Evolutionary conservation across 2,888 invertebrate species (phyloP).

Genomic region (Eupeodes luniger): DNA sequence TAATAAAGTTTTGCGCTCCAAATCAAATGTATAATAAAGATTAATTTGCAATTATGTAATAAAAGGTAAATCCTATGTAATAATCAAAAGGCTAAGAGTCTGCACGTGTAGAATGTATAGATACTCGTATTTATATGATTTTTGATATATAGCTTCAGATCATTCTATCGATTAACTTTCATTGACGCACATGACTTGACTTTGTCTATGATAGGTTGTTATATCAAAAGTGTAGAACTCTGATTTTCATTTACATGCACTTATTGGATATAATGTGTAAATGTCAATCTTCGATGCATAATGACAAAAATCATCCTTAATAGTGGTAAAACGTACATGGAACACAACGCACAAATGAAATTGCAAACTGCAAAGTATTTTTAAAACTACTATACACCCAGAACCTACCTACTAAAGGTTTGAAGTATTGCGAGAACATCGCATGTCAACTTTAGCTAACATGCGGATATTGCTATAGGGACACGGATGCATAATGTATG

Average conservation of each 20-base stretch:
- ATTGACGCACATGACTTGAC: background rate
- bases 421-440: background rate
- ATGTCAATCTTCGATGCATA: background rate
- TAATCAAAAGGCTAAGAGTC: background rate
- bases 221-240: background rate
- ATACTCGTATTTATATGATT: background rate
- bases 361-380: background rate
- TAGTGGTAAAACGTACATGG: background rate
- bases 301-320: background rate
- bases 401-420: too few relatives aligned
- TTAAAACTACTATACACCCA: too few relatives aligned
- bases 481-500: slow-evolving; percentile 29
- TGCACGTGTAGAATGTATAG: too few relatives aligned
- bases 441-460: background rate
- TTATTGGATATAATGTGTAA: too few relatives aligned
- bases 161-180: slow-evolving; percentile 9
- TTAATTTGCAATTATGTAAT: background rate
- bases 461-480: slow-evolving; percentile 22
- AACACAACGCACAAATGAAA: background rate
- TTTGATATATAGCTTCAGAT: too few relatives aligned
- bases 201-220: too few relatives aligned
- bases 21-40: background rate
- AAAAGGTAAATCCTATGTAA: background rate
- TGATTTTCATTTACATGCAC: slow-evolving; percentile 2
- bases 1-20: background rate